A percentile compares a stretch with the other conserved stretches of the same genome.
phyloP scores from a whole-genome alignment of 2,888 invertebrate species.

The Dromius quadrimaculatus region DNA sequence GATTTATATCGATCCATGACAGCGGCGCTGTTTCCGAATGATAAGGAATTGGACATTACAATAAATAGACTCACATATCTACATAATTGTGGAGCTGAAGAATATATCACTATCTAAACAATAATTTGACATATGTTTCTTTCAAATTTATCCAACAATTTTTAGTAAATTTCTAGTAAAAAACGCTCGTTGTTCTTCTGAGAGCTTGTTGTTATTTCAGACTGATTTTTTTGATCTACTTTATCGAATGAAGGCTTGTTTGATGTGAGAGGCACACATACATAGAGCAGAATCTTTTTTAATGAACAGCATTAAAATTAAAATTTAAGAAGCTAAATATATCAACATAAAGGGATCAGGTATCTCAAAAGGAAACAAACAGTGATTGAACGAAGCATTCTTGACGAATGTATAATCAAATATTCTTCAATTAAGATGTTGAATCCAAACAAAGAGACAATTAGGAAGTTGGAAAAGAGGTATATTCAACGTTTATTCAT shows the following conservation, averaged over 20 bases:
- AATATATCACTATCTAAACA: neutral
- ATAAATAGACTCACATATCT: too few relatives aligned
- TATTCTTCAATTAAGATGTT: neutral
- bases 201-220: neutral
- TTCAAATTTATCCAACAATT: too few relatives aligned
- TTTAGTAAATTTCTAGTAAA: too few relatives aligned
- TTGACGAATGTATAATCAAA: conserved; percentile 9
- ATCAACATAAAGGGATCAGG: too few relatives aligned
- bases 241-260: neutral
- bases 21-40: too few relatives aligned
- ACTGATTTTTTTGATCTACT: neutral
- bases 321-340: neutral
- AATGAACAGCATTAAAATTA: neutral
- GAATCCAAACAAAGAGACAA: conserved; percentile 7
- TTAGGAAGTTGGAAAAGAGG: neutral
- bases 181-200: too few relatives aligned
- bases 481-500: conserved; percentile 6
- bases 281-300: neutral
- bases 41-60: too few relatives aligned
- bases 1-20: too few relatives aligned
- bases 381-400: conserved; percentile 1
- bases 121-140: too few relatives aligned
- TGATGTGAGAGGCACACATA: neutral
- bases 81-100: neutral
- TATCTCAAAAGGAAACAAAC: conserved; percentile 4